phyloP scores from a whole-genome alignment of 2,113 vertebrate genomes.

The Tamias sibiricus region DNA sequence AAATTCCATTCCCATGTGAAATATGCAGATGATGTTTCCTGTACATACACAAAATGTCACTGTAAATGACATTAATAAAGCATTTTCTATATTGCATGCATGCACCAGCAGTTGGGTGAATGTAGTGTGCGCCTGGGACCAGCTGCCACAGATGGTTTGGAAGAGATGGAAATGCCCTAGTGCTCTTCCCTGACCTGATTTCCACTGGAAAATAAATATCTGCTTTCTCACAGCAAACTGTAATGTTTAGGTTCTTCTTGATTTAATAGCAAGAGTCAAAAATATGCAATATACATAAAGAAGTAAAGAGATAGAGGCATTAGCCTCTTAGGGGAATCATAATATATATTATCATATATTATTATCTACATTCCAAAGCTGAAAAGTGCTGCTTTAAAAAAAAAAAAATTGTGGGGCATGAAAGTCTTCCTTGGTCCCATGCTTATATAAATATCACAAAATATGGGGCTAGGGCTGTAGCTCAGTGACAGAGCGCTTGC shows the following conservation, averaged over 20 bases:
- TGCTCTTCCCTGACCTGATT: not conserved
- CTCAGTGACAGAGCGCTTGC: too few relatives aligned
- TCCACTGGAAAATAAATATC: not conserved
- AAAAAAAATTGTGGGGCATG: constrained; percentile 32
- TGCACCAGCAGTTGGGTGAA: not conserved
- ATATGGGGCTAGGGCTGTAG: too few relatives aligned
- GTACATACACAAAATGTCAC: not conserved
- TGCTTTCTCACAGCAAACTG: not conserved
- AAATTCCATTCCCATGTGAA: constrained; percentile 70
- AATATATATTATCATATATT: constrained; percentile 5
- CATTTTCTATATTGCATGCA: not conserved
- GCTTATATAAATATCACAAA: too few relatives aligned
- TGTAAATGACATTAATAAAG: not conserved
- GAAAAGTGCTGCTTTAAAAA: not conserved
- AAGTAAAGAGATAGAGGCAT: not conserved
- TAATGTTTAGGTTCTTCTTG: not conserved
- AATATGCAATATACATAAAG: not conserved
- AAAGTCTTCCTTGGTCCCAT: not conserved
- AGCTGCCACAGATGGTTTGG: not conserved
- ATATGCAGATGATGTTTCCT: constrained; percentile 56
- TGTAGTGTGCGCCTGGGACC: not conserved
- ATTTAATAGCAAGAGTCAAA: constrained; percentile 32
- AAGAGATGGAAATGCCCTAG: not conserved
- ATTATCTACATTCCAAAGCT: constrained; percentile 45
- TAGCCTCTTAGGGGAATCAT: not conserved